phyloP scores from a whole-genome alignment of 2,888 invertebrate species.

The Muschampia staudingeri region DNA sequence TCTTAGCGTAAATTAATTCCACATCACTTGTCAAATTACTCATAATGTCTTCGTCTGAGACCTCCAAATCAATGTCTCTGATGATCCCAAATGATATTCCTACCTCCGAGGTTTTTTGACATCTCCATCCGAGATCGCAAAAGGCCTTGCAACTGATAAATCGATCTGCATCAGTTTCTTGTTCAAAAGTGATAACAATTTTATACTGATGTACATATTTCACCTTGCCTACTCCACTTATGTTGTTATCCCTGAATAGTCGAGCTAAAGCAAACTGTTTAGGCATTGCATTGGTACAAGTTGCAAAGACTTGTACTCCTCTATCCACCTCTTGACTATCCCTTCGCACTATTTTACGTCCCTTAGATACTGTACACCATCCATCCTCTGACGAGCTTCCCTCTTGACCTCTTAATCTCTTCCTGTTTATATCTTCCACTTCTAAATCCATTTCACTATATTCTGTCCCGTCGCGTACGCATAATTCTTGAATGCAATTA shows the following conservation, averaged over 20 bases:
- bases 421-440: neutral
- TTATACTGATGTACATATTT: neutral
- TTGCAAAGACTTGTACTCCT: neutral
- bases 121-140: neutral
- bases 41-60: slow-evolving; percentile 38
- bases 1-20: slow-evolving; percentile 33
- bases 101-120: neutral
- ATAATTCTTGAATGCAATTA: neutral
- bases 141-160: neutral
- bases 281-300: neutral
- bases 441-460: neutral
- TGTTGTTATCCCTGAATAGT: neutral
- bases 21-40: slow-evolving; percentile 39
- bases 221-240: neutral
- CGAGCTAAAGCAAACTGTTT: slow-evolving; percentile 6
- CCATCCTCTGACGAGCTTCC: slow-evolving; percentile 2
- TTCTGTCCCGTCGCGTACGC: neutral
- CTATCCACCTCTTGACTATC: neutral
- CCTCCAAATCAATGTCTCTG: neutral
- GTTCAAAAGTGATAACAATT: neutral
- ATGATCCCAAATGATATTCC: neutral
- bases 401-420: neutral
- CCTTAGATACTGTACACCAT: neutral
- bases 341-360: neutral
- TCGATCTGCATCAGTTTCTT: neutral